A percentile compares a stretch with the other conserved stretches of the same genome.
These are phyloP conservation scores for Episyrphus balteatus DNA, from an alignment of 1,140 invertebrate species.

Conservation along the genomic window DNA sequence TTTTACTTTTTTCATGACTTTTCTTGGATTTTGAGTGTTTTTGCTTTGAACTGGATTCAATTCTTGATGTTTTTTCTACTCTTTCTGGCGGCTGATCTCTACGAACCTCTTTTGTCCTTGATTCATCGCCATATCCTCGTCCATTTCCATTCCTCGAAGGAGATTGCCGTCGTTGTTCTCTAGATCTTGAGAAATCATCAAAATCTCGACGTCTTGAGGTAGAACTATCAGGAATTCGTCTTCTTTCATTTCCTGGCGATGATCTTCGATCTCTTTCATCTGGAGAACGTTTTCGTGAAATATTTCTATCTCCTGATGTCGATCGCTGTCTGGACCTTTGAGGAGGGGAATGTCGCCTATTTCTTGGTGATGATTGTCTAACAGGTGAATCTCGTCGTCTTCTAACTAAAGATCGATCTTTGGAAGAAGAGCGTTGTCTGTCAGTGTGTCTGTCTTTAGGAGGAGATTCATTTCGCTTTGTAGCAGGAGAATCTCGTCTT, in stretches of 20 bases:
- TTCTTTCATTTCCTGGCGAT: background rate
- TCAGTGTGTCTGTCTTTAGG: background rate
- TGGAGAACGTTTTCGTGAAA: background rate
- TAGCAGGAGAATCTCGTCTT: background rate
- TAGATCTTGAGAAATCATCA: no score
- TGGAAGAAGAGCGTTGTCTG: background rate
- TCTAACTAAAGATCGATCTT: background rate
- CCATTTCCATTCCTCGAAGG: background rate
- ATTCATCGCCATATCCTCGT: background rate
- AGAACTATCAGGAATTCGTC: background rate
- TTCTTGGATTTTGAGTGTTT: background rate
- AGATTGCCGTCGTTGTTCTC: no score
- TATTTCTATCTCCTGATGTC: background rate
- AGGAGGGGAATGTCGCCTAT: background rate
- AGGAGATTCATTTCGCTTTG: no score
- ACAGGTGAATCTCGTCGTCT: background rate
- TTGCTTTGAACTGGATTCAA: background rate
- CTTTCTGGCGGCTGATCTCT: no score
- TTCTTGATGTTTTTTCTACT: no score
- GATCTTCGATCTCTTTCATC: background rate
- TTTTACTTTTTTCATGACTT: constrained; percentile 6
- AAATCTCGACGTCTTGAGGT: background rate
- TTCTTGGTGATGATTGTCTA: background rate
- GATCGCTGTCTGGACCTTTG: background rate
- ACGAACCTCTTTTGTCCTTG: no score